A percentile compares a stretch with the other conserved stretches of the same genome.
Evolutionary conservation across 2,797 vertebrate species (phyloP).

Genomic region (Molossus molossus): DNA sequence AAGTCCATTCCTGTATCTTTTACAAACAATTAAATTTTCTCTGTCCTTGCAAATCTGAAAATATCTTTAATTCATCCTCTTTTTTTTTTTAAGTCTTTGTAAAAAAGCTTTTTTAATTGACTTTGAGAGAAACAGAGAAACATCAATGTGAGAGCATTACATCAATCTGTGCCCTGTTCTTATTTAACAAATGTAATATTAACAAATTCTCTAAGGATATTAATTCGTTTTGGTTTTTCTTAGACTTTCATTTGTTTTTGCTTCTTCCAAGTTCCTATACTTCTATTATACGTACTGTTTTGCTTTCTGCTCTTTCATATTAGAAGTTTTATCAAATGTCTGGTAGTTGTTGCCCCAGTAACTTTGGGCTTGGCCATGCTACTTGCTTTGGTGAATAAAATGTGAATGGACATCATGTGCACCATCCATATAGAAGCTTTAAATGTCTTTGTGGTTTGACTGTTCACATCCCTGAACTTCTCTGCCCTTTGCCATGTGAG

Average conservation of each 20-base stretch:
- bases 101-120: too few species aligned
- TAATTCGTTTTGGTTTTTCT: neutral
- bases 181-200: slow-evolving; percentile 5
- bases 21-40: neutral
- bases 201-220: slow-evolving; percentile 32
- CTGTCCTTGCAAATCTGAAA: slow-evolving; percentile 43
- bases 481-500: slow-evolving; percentile 13
- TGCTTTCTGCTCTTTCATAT: slow-evolving; percentile 48
- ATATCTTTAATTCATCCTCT: neutral
- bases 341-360: neutral
- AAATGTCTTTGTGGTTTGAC: neutral
- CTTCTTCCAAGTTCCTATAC: slow-evolving; percentile 17
- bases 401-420: neutral
- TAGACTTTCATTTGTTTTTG: slow-evolving; percentile 19
- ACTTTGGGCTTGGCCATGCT: neutral
- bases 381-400: slow-evolving; percentile 48
- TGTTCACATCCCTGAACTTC: neutral
- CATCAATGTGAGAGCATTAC: neutral
- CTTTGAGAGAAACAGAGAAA: neutral
- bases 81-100: too few species aligned
- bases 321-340: slow-evolving; percentile 48
- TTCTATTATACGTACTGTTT: neutral
- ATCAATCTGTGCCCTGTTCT: neutral
- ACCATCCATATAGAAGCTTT: neutral
- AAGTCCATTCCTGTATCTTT: neutral